Conservation (phyloP, 2,888 invertebrate species). For the Heliconius hortense region DNA sequence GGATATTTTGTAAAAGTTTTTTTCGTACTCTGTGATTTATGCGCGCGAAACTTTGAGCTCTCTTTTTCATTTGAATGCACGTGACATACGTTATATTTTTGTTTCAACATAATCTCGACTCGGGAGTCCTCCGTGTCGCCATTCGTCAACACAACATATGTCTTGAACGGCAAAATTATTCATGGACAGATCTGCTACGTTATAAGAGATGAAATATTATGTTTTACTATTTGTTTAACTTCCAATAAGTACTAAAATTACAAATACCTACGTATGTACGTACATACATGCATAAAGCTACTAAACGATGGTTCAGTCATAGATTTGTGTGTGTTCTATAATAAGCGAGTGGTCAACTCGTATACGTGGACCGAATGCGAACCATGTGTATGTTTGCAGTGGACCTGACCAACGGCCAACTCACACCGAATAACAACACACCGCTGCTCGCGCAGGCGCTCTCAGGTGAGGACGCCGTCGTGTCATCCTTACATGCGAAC, state of each 20-base stretch:
- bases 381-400: slow-evolving; percentile 89
- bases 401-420: slow-evolving; percentile 97
- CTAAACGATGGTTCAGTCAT: slow-evolving; percentile 75
- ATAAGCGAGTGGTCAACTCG: slow-evolving; percentile 67
- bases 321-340: slow-evolving; percentile 62
- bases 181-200: slow-evolving; percentile 77
- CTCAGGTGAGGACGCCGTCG: slow-evolving; percentile 87
- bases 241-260: not conserved
- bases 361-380: slow-evolving; percentile 80
- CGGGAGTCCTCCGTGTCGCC: slow-evolving; percentile 67
- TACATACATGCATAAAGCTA: not conserved
- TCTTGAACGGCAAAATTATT: slow-evolving; percentile 77
- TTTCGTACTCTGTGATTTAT: slow-evolving; percentile 82
- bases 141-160: slow-evolving; percentile 75
- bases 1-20: slow-evolving; percentile 82
- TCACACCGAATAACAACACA: slow-evolving; percentile 97
- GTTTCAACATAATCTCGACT: slow-evolving; percentile 74
- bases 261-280: not conserved
- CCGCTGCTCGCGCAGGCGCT: slow-evolving; percentile 97
- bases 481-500: slow-evolving; percentile 45
- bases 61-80: slow-evolving; percentile 82
- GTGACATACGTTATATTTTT: slow-evolving; percentile 81
- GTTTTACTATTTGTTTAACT: not conserved
- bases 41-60: slow-evolving; percentile 80
- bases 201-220: slow-evolving; percentile 56